Evolutionary conservation across 1,140 invertebrate genomes (phyloP).

Genomic region (Arctopsyche grandis): DNA sequence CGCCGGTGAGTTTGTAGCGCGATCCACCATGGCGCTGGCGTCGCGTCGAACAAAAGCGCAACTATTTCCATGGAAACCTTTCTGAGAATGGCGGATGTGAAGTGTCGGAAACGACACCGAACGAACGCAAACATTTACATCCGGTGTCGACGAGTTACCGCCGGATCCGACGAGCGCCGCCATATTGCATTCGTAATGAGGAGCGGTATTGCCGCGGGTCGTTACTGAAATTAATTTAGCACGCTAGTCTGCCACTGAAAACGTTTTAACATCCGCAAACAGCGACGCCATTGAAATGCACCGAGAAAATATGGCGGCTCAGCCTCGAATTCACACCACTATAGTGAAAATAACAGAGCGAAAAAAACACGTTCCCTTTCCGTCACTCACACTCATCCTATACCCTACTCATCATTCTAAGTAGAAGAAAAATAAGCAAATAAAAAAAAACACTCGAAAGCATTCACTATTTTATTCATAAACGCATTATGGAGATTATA

Average conservation of each 20-base stretch:
- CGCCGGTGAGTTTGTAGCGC: too few relatives aligned
- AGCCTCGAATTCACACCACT: too few relatives aligned
- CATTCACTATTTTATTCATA: too few relatives aligned
- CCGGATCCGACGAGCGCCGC: background rate
- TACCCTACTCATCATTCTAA: too few relatives aligned
- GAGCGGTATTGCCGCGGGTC: background rate
- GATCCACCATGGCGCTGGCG: background rate
- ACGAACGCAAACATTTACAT: background rate
- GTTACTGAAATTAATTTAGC: background rate
- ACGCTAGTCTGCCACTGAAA: background rate
- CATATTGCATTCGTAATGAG: background rate
- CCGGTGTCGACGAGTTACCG: background rate
- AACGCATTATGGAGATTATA: too few relatives aligned
- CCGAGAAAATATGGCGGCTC: too few relatives aligned
- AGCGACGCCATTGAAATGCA: too few relatives aligned
- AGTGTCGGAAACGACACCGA: background rate
- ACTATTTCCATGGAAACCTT: background rate
- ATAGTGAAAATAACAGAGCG: too few relatives aligned
- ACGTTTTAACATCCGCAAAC: background rate
- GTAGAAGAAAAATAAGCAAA: too few relatives aligned
- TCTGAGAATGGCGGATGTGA: background rate
- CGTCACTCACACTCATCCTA: too few relatives aligned
- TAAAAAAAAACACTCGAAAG: too few relatives aligned
- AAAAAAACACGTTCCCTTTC: too few relatives aligned
- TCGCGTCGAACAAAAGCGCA: background rate